Percentiles rank a stretch among this genome's conserved stretches.
phyloP scores from a whole-genome alignment of 2,888 invertebrate genomes.

The Agriopis aurantiaria region DNA sequence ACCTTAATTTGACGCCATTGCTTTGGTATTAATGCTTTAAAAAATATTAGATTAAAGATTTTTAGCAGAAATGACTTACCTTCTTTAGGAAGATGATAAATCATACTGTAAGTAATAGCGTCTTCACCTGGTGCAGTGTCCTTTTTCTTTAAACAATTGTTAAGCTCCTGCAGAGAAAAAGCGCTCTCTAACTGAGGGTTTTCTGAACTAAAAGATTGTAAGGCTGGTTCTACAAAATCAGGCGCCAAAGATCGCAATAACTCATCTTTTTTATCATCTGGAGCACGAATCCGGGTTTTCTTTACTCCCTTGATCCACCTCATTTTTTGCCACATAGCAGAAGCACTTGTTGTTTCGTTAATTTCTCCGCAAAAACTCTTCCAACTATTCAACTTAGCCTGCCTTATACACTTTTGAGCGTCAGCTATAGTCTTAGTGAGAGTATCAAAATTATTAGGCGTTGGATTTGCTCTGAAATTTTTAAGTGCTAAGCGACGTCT shows the following conservation, averaged over 20 bases:
- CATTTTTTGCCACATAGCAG: background rate
- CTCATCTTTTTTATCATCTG: background rate
- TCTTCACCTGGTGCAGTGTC: background rate
- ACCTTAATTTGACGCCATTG: background rate
- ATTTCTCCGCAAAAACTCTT: background rate
- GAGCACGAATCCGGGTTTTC: background rate
- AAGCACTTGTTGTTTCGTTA: background rate
- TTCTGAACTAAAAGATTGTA: background rate
- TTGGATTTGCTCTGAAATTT: background rate
- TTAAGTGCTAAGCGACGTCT: background rate
- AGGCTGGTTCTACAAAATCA: background rate
- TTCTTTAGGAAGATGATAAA: background rate
- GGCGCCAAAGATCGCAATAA: background rate
- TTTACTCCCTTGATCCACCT: background rate
- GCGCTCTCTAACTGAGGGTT: background rate
- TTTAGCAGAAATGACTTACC: background rate
- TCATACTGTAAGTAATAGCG: background rate
- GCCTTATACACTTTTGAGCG: background rate
- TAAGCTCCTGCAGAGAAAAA: background rate
- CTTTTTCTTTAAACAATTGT: background rate
- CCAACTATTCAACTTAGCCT: background rate
- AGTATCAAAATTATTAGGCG: background rate
- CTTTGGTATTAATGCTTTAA: background rate
- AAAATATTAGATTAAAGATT: background rate
- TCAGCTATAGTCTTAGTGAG: no score